Evolutionary conservation across 1,140 invertebrate species (phyloP), one percentile per base, ranked within the genome.

Genomic region (Penaeus vannamei): DNA sequence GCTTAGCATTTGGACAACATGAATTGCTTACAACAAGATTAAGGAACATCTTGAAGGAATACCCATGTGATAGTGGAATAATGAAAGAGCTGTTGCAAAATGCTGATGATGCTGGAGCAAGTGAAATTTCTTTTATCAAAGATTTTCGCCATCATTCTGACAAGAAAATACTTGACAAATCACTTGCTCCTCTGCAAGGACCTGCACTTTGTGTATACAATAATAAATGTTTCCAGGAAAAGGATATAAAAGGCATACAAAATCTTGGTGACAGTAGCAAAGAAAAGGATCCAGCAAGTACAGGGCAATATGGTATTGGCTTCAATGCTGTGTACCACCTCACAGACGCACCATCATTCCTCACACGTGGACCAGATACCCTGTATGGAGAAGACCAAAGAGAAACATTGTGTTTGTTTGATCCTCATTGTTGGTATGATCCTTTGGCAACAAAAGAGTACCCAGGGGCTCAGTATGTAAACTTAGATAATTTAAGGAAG

Each of bases 71-170:
- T 62, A 59, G 20, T 26, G 80, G 42, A 29, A 88, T 88, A 29
- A 88, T 88, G 81, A 88, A 88, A 17, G 86, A 88, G 32, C 66
- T 88, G 26, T 61, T 88, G 20, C 86, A 88, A 53, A 88, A 88
- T 84, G 86, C 93, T 59, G 93, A 93, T 91, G 93, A 93, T 91
- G 92, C 92, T 23, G 89, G 90, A 26, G 93, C 93, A 22, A 92
- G 91, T 29, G 92, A 92, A 88, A 86, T 93, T 10, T 90, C 91
- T 53, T 93, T 93, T 83, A 91, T 93, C 22, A 91, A 91, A 80
- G 93, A 93, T 85, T 91, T 90, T 36, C 89, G 92, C 60, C 79
- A 66, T 10, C 92, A 92, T 85, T 61, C 87, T 26, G 84, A 60
- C 5, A 60, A 91, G 72, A 89, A 89, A 29, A 83, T 92, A 23